Base-by-base conservation (phyloP, 2,888 invertebrate genomes). In the Drosophila anceps region DNA sequence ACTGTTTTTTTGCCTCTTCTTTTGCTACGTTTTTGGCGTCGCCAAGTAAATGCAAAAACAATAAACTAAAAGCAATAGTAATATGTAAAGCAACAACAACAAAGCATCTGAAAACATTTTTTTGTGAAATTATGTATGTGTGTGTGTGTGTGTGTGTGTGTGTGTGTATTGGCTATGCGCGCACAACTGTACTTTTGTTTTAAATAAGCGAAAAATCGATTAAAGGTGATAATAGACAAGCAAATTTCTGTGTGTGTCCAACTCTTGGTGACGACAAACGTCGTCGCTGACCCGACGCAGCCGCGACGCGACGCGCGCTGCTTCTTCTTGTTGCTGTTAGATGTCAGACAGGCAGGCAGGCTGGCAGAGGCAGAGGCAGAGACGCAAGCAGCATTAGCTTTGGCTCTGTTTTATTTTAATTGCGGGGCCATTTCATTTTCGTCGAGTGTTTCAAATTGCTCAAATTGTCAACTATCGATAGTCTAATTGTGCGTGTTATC, bases 191-290 rank as follows among this genome's bases (percentile, higher is more conserved):
- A 88, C 88, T 83, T 90, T 83, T 87, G 90, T 85, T 91, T 90
- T 81, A 86, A 88, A 90, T 88, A 88, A 85, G 86, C 87, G 83
- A 90, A 90, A 91, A 86, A 90, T 86, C 90, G 89, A 91, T 91
- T 87, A 88, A 87, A 90, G 88, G 91, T 87, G 91, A 90, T 90
- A 88, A 88, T 90, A 91, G 81, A 90, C 90, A 88, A 86, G 89
- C 89, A 81, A 85, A 85, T 86, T 85, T 90, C 83, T 83, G 78
- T 80, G 77, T 82, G 77, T 82, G 84, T 90, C 88, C 90, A 84
- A 84, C 84, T 50, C 50, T 81, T 84, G 78, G 81, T 77, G 81
- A 70, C 81, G 77, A 65, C 68, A 73, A 88, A 74, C 68, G 70
- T 73, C 53, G 72, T 62, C 57, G 67, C 67, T 69, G 80, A 81